Conservation (phyloP, 2,113 vertebrate genomes). For the Pandion haliaetus region DNA sequence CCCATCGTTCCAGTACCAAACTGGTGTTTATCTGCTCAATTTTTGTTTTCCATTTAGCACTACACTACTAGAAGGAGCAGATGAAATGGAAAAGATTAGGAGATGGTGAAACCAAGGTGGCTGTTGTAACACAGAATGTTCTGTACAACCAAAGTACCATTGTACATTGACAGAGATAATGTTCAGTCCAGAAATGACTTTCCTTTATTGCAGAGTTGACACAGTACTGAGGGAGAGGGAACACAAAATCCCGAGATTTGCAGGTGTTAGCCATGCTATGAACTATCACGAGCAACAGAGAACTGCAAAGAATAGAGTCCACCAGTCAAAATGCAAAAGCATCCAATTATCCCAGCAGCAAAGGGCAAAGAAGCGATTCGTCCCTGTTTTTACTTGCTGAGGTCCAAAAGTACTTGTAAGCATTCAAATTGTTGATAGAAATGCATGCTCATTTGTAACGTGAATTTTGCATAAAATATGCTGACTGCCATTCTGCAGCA, state of each 20-base stretch:
- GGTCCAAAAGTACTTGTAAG: neutral
- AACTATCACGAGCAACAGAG: neutral
- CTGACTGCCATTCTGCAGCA: neutral
- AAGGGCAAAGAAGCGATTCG: neutral
- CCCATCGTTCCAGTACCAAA: neutral
- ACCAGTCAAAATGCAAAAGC: neutral
- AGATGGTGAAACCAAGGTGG: neutral
- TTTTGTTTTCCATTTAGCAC: neutral
- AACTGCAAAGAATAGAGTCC: neutral
- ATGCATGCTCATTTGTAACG: neutral
- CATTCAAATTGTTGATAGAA: neutral
- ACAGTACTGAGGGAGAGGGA: neutral
- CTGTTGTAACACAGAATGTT: neutral
- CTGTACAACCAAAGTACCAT: neutral
- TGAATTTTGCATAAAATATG: slow-evolving; percentile 13
- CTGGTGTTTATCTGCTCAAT: neutral
- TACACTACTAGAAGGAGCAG: neutral
- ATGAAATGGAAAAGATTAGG: neutral
- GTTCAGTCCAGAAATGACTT: neutral
- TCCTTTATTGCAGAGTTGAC: neutral
- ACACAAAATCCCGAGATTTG: neutral
- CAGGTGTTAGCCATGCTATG: neutral
- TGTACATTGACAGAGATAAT: neutral
- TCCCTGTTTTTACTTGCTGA: neutral
- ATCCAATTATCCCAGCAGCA: neutral